Percentiles rank a stretch among this genome's conserved stretches.
These are phyloP conservation scores for Tryphoninae sp. DNA, from an alignment of 2,888 invertebrate species.

Conservation along the genomic window DNA sequence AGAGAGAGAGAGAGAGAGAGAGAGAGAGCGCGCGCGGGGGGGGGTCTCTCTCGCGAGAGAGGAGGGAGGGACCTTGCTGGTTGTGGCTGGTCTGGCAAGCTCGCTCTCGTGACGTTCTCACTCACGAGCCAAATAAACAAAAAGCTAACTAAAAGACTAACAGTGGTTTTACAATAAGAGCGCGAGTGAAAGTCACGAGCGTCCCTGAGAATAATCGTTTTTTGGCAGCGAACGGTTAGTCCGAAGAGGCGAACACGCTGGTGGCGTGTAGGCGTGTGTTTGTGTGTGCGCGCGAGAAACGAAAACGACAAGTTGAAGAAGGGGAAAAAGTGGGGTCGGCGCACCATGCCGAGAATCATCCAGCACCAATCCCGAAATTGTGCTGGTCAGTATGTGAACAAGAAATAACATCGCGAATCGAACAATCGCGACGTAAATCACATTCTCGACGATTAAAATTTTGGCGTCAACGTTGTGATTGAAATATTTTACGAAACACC, in stretches of 20 bases:
- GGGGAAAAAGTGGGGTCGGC: conserved; percentile 9
- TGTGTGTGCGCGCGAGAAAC: background rate
- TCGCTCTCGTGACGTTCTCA: conserved; percentile 68
- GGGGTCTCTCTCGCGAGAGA: conserved; percentile 56
- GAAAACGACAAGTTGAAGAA: background rate
- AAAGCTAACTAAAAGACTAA: conserved; percentile 1
- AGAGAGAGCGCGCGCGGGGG: conserved; percentile 59
- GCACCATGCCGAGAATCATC: conserved; percentile 24
- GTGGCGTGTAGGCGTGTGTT: conserved; percentile 17
- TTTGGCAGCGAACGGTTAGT: conserved; percentile 25
- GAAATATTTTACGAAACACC: background rate
- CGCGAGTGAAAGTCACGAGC: conserved; percentile 50
- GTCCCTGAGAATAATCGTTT: conserved; percentile 46
- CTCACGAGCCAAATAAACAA: conserved; percentile 3
- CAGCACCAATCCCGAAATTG: conserved; percentile 40
- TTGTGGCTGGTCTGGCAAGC: conserved; percentile 71
- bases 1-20: conserved; percentile 57
- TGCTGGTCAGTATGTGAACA: conserved; percentile 53
- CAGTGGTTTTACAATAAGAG: conserved; percentile 8
- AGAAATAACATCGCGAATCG: background rate
- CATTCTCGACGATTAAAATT: background rate
- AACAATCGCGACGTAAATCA: background rate
- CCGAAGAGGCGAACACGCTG: conserved; percentile 1
- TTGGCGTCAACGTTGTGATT: background rate
- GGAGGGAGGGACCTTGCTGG: conserved; percentile 34